Conservation (phyloP, 2,888 invertebrate species). For the Apamea anceps region DNA sequence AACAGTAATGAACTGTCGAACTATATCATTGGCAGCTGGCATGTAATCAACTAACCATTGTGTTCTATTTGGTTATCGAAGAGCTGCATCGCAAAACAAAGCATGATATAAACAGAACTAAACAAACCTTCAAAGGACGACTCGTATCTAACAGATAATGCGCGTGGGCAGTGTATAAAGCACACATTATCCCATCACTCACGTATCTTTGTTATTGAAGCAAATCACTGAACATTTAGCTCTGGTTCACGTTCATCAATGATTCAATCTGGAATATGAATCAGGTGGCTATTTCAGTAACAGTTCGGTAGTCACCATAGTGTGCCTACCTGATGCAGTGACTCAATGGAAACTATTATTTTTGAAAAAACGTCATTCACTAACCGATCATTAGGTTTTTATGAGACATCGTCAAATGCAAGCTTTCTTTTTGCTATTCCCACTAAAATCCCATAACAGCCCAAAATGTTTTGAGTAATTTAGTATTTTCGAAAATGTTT, state of each 20-base stretch:
- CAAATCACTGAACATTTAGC: slow-evolving; percentile 59
- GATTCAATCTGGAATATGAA: slow-evolving; percentile 70
- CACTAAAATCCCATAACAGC: neutral
- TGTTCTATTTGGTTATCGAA: slow-evolving; percentile 35
- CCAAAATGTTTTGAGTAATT: neutral
- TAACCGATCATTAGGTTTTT: slow-evolving; percentile 3
- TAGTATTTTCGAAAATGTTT: slow-evolving; percentile 30
- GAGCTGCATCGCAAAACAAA: slow-evolving; percentile 61
- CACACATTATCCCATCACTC: slow-evolving; percentile 56
- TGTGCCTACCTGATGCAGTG: slow-evolving; percentile 61
- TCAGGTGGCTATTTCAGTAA: slow-evolving; percentile 71
- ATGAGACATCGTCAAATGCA: slow-evolving; percentile 5
- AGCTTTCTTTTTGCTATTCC: slow-evolving; percentile 24
- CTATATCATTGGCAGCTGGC: slow-evolving; percentile 45
- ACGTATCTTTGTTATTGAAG: slow-evolving; percentile 60
- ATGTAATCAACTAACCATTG: slow-evolving; percentile 45
- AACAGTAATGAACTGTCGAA: slow-evolving; percentile 46
- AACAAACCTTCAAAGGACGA: slow-evolving; percentile 57
- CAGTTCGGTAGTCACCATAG: slow-evolving; percentile 56
- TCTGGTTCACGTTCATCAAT: slow-evolving; percentile 64
- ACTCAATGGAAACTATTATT: slow-evolving; percentile 44
- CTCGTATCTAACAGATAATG: slow-evolving; percentile 54
- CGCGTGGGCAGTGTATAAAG: slow-evolving; percentile 47
- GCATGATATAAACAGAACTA: slow-evolving; percentile 40
- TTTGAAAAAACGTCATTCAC: slow-evolving; percentile 13